Evolutionary conservation across 1,140 invertebrate genomes (phyloP).

Genomic region (Laupala kohalensis): DNA sequence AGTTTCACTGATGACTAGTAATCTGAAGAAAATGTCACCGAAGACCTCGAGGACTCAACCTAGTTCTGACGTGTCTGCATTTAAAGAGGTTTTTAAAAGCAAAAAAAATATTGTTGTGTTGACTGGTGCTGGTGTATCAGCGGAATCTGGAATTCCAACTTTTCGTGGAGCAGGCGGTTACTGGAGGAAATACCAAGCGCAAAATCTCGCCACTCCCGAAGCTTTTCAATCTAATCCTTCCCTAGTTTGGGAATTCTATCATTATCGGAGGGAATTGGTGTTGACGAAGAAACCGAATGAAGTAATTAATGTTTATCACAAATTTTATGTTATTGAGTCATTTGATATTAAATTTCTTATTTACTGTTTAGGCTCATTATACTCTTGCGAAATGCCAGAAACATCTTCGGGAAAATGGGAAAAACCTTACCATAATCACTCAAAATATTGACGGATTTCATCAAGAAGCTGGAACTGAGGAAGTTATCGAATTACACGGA

Average conservation of each 20-base stretch:
- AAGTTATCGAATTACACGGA: conserved; percentile 81
- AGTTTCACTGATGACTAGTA: too few relatives aligned
- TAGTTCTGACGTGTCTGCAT: conserved; percentile 4
- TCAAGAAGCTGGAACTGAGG: conserved; percentile 61
- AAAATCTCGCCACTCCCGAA: conserved; percentile 47
- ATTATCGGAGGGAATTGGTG: conserved; percentile 54
- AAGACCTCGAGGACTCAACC: neutral
- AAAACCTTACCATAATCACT: conserved; percentile 60
- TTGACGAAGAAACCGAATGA: conserved; percentile 47
- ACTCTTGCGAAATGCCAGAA: conserved; percentile 68
- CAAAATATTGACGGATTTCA: conserved; percentile 92
- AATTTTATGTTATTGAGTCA: neutral
- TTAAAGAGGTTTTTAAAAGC: conserved; percentile 5
- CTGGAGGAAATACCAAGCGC: conserved; percentile 58
- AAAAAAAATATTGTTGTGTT: conserved; percentile 47
- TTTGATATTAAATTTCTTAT: neutral
- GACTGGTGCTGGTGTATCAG: conserved; percentile 65
- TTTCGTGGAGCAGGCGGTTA: conserved; percentile 64
- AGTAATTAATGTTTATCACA: conserved; percentile 27
- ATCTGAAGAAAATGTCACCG: too few relatives aligned
- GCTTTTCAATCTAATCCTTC: conserved; percentile 53
- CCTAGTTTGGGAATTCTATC: conserved; percentile 69
- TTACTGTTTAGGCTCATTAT: conserved; percentile 51
- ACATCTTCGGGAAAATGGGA: conserved; percentile 38
- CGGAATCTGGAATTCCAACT: conserved; percentile 70